A percentile compares a stretch with the other conserved stretches of the same genome.
Evolutionary conservation across 2,113 vertebrate species (phyloP).

Genomic region (Nipponia nippon): DNA sequence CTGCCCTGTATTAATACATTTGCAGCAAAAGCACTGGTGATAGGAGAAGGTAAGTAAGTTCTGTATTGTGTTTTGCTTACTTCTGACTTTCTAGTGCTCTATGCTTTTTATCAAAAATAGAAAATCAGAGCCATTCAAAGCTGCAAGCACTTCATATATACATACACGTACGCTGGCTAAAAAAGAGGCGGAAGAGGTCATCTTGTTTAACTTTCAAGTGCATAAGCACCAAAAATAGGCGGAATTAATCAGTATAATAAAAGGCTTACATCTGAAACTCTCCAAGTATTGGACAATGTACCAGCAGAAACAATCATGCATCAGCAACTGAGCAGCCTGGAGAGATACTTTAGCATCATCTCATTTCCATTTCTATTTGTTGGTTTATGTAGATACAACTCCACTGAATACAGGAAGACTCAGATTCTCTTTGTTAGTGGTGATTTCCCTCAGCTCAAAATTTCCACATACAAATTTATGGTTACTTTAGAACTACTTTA

Average conservation of each 20-base stretch:
- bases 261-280: not conserved
- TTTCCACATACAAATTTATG: not conserved
- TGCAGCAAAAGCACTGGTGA: constrained; percentile 74
- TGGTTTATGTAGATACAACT: not conserved
- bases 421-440: not conserved
- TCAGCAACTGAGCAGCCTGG: not conserved
- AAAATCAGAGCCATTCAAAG: not conserved
- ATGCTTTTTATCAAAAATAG: not conserved
- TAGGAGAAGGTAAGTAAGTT: constrained; percentile 78
- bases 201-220: not conserved
- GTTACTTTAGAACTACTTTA: not conserved
- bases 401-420: not conserved
- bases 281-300: not conserved
- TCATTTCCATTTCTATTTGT: not conserved
- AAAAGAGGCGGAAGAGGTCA: not conserved
- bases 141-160: not conserved
- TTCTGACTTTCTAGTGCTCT: not conserved
- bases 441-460: not conserved
- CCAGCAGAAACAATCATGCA: not conserved
- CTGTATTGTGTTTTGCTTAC: not conserved
- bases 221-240: not conserved
- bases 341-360: not conserved
- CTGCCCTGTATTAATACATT: constrained; percentile 78
- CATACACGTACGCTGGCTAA: not conserved
- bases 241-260: not conserved